These are phyloP conservation scores for Crocallis elinguaria DNA, from an alignment of 2,888 invertebrate genomes.

Conservation along the genomic window DNA sequence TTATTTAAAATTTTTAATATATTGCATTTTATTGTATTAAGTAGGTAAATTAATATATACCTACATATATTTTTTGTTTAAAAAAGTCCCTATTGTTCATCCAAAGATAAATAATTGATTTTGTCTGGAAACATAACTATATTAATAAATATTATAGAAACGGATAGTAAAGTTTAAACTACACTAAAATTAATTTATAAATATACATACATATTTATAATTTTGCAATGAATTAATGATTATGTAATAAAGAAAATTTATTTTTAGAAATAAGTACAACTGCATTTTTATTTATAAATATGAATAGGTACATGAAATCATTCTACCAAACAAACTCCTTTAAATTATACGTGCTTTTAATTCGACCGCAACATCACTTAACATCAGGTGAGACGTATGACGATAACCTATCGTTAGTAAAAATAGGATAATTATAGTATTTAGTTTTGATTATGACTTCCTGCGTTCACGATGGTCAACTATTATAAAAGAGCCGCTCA, in stretches of 20 bases:
- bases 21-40: neutral
- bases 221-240: conserved; percentile 26
- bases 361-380: no score
- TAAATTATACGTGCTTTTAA: no score
- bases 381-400: no score
- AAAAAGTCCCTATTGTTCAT: neutral
- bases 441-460: no score
- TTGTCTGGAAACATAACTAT: conserved; percentile 1
- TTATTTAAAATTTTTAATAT: neutral
- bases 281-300: no score
- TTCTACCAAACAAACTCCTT: no score
- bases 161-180: conserved; percentile 19
- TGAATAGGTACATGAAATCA: no score
- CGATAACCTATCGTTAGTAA: no score
- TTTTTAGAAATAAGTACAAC: conserved; percentile 27
- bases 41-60: neutral
- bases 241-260: conserved; percentile 23
- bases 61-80: neutral
- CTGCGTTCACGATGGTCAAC: no score
- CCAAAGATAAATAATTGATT: conserved; percentile 17
- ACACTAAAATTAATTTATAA: conserved; percentile 11
- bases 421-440: no score
- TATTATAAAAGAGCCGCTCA: no score
- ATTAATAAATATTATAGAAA: conserved; percentile 6
- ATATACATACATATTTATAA: conserved; percentile 8